phyloP scores from a whole-genome alignment of 92 coral and sea anemone genomes.

The Pocillopora grandis region DNA sequence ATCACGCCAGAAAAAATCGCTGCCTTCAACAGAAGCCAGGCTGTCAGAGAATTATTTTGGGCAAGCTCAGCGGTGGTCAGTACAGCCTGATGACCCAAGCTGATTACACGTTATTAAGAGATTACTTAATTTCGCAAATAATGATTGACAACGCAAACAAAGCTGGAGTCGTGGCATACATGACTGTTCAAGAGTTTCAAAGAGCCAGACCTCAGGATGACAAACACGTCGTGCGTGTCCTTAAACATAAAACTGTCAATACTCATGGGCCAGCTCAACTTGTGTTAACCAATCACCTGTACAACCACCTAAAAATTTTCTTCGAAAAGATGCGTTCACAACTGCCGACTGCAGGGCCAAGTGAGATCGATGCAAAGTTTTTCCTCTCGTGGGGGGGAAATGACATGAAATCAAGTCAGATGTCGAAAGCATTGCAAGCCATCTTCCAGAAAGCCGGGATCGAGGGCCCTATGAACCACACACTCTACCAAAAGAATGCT shows the following conservation, averaged over 20 bases:
- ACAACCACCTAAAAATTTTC: constrained; percentile 39
- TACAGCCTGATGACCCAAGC: constrained; percentile 46
- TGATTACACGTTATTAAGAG: constrained; percentile 45
- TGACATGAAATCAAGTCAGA: constrained; percentile 35
- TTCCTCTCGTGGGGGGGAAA: constrained; percentile 58
- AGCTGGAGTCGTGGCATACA: constrained; percentile 55
- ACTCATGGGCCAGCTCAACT: constrained; percentile 54
- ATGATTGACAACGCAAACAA: constrained; percentile 55
- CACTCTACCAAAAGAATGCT: constrained; percentile 53
- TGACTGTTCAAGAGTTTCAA: constrained; percentile 46
- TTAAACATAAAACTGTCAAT: constrained; percentile 55
- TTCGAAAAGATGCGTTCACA: constrained; percentile 33
- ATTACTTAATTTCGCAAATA: constrained; percentile 51
- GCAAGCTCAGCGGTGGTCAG: constrained; percentile 38
- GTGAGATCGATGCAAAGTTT: constrained; percentile 13
- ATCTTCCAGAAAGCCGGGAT: constrained; percentile 54
- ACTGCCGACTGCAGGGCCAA: constrained; percentile 7
- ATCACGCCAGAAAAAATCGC: constrained; percentile 39
- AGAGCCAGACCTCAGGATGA: constrained; percentile 37
- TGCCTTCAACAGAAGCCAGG: constrained; percentile 53
- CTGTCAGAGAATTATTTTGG: constrained; percentile 51
- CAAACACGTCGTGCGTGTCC: constrained; percentile 32
- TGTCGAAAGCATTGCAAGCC: constrained; percentile 45
- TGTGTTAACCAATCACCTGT: constrained; percentile 26
- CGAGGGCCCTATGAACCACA: constrained; percentile 31